phyloP scores from a whole-genome alignment of 2,113 vertebrate species.

The Ochotona princeps region DNA sequence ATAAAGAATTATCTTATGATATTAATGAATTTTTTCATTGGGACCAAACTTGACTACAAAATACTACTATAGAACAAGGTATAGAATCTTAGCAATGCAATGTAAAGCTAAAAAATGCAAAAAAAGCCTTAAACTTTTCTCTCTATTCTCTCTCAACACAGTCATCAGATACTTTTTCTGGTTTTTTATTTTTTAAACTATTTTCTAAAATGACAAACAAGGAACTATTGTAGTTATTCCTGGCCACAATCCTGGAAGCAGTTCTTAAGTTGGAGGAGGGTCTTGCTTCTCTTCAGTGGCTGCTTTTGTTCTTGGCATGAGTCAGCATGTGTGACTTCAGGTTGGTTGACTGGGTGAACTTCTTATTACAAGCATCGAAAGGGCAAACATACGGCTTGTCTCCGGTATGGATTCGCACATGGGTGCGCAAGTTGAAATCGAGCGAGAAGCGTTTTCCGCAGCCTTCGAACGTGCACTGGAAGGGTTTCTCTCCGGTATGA shows the following conservation, averaged over 20 bases:
- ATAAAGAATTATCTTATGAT: constrained; percentile 90
- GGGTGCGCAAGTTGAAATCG: constrained; percentile 98
- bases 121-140: constrained; percentile 63
- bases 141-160: constrained; percentile 91
- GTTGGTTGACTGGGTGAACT: constrained; percentile 97
- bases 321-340: constrained; percentile 98
- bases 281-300: constrained; percentile 87
- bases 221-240: constrained; percentile 85
- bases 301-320: constrained; percentile 95
- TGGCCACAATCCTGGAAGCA: constrained; percentile 86
- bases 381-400: constrained; percentile 96
- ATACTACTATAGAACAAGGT: constrained; percentile 86
- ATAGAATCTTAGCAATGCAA: constrained; percentile 82
- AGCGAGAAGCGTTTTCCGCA: constrained; percentile 97
- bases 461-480: constrained; percentile 97
- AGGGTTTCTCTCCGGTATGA: constrained; percentile 98
- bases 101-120: constrained; percentile 80
- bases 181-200: constrained; percentile 75
- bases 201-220: constrained; percentile 92
- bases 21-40: constrained; percentile 88
- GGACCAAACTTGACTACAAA: constrained; percentile 86
- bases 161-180: constrained; percentile 78
- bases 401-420: constrained; percentile 97
- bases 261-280: constrained; percentile 79
- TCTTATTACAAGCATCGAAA: constrained; percentile 94